Conservation (phyloP, 2,888 invertebrate species). For the Eugnorisma glareosa region DNA sequence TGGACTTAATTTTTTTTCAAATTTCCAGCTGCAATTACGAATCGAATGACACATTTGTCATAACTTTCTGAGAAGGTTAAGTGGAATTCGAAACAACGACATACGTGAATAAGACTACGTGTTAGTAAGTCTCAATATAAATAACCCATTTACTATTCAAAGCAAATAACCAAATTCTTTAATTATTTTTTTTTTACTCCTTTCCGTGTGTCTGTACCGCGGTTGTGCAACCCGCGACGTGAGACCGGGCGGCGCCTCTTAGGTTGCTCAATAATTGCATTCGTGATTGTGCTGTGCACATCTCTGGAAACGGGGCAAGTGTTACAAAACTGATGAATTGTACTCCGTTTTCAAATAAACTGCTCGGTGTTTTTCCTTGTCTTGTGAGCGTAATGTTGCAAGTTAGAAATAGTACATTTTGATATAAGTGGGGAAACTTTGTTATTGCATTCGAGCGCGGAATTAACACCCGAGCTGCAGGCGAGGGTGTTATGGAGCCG, state of each 20-base stretch:
- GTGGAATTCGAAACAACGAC: no score
- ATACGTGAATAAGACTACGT: not conserved
- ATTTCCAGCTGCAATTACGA: no score
- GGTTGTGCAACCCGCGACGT: slow-evolving; percentile 17
- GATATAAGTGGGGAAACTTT: no score
- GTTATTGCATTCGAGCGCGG: no score
- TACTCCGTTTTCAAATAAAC: slow-evolving; percentile 22
- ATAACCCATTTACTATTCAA: not conserved
- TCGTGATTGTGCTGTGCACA: slow-evolving; percentile 21
- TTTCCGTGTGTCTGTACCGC: not conserved
- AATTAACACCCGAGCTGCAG: no score
- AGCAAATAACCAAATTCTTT: not conserved
- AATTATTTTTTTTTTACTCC: slow-evolving; percentile 18
- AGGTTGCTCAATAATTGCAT: slow-evolving; percentile 38
- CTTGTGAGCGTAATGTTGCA: slow-evolving; percentile 9
- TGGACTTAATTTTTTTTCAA: no score
- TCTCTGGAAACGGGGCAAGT: slow-evolving; percentile 27
- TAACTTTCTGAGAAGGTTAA: no score
- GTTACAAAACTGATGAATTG: slow-evolving; percentile 27
- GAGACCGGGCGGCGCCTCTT: slow-evolving; percentile 32
- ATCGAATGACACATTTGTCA: no score
- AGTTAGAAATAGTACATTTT: no score
- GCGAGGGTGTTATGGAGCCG: no score
- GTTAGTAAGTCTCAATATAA: not conserved
- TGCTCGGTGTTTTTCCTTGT: not conserved